These are phyloP conservation scores for Cephus runcator DNA, from an alignment of 2,888 invertebrate species.

Conservation along the genomic window DNA sequence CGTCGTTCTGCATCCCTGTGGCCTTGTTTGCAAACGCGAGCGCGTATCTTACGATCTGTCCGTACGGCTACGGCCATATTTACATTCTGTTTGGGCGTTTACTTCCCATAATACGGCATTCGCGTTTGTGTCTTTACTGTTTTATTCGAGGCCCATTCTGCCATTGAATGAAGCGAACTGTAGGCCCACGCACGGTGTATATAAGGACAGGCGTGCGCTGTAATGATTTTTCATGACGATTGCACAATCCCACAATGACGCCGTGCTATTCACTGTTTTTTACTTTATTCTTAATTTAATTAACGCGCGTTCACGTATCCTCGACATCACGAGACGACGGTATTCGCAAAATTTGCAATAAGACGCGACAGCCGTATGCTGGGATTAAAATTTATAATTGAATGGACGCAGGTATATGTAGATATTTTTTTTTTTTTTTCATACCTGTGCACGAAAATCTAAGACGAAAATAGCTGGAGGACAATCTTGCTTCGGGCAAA, in stretches of 20 bases:
- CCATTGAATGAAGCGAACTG: neutral
- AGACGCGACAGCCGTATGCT: neutral
- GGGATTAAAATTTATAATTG: neutral
- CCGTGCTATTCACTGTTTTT: neutral
- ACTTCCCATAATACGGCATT: neutral
- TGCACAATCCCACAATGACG: neutral
- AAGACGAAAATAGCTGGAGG: neutral
- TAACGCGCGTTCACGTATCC: neutral
- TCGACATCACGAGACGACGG: neutral
- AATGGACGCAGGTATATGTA: neutral
- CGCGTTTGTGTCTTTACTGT: neutral
- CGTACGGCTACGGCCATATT: neutral
- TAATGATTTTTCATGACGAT: neutral
- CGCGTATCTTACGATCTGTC: neutral
- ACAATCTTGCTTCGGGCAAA: neutral
- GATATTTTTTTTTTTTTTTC: neutral
- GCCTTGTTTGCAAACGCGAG: neutral
- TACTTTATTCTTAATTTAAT: neutral
- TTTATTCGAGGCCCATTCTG: neutral
- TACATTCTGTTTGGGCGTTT: neutral
- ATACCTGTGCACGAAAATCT: neutral
- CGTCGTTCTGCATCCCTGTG: slow-evolving; percentile 15
- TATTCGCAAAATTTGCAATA: neutral
- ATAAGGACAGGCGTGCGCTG: neutral
- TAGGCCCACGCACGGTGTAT: neutral